Base-by-base conservation (phyloP, 2,113 vertebrate genomes). In the Tetraodon nigroviridis region DNA sequence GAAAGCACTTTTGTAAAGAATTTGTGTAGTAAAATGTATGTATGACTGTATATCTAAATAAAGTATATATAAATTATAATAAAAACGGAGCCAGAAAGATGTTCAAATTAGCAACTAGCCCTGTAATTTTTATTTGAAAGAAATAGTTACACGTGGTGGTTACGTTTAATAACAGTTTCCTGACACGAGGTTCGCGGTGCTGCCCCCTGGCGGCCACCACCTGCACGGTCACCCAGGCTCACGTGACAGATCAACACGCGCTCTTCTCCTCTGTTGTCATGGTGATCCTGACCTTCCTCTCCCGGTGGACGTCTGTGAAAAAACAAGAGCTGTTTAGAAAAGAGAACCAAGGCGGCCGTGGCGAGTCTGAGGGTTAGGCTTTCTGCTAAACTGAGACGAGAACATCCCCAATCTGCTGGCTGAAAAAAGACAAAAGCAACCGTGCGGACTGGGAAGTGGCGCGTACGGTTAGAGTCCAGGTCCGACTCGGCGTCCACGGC, bases 261-360 rank as follows among this genome's bases (percentile, higher is more conserved):
- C 69, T 81, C 41, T 54, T 59, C 22, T 69, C 77, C 41, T 73
- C 65, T 8, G 50, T 12, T 67, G 55, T 73, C 24, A 78, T 7
- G 1, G 45, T 65, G 51, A 84, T 74, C 55, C 82, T 80, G 48
- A 78, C 46, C 55, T 80, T 88, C 59, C 59, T 84, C n/a, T 81
- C 79, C 7, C 52, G 50, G 10, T 71, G 66, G n/a, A 32, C 17
- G n/a, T 54, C 86, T 84, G 53, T 13, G 4, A 56, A 16, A 24
- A 24, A 32, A 44, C 18, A 22, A 13, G 10, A 52, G 20, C 49
- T 21, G 11, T 51, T 48, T 48, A 45, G 6, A 37, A 37, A 37
- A 7, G 8, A 45, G 44, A 45, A n/a, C 17, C 1, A 2, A 17
- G n/a, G 6, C 8, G 21, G 1, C 1, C 24, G 7, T 27, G 7